Base-by-base conservation (phyloP, 2,797 vertebrate genomes). In the Ctenochaetus hawaiiensis region DNA sequence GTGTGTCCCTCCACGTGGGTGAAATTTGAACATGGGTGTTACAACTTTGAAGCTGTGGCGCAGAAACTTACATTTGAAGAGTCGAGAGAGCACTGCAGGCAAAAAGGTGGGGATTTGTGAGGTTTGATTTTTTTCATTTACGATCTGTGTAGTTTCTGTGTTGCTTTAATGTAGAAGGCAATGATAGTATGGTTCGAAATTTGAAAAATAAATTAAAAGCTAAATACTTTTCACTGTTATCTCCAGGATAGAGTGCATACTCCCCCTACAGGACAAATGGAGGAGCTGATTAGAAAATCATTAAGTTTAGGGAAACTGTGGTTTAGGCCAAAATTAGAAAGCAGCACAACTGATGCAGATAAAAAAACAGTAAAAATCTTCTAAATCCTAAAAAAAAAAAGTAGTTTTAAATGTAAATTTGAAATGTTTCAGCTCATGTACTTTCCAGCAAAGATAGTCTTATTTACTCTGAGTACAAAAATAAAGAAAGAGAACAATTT, bases 1-100 rank as follows among this genome's bases (percentile, higher is more conserved):
- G 82, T 90, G 13, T 99, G 97, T 83, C 95, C 96, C 39, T 93
- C 96, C 77, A 95, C 95, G 13, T 99, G 97, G 97, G 89, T 97
- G 91, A 97, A 96, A 92, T 98, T 98, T 91, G 94, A 89, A 81
- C 93, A 72, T 62, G 95, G 94, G 90, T 99, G 98, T 91, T 99
- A 99, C 93, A 96, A 93, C 90, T 97, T 99, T 93, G 96, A 97
- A 76, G 95, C 96, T 5, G 91, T 97, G 80, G 81, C 96, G 45
- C 87, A 96, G 73, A 95, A 94, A 80, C 93, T 85, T 44, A 94
- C 89, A 74, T 95, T 98, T 89, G 93, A 97, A 71, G 92, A 96
- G 72, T 96, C 97, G 2, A 92, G 95, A 75, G 93, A 97, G 83
- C 91, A 96, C 90, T 99, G 98, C 94, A 96, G 84, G 91, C 95